These are phyloP conservation scores for Colistium nudipinnis DNA, from an alignment of 2,113 vertebrate genomes.

Conservation along the genomic window DNA sequence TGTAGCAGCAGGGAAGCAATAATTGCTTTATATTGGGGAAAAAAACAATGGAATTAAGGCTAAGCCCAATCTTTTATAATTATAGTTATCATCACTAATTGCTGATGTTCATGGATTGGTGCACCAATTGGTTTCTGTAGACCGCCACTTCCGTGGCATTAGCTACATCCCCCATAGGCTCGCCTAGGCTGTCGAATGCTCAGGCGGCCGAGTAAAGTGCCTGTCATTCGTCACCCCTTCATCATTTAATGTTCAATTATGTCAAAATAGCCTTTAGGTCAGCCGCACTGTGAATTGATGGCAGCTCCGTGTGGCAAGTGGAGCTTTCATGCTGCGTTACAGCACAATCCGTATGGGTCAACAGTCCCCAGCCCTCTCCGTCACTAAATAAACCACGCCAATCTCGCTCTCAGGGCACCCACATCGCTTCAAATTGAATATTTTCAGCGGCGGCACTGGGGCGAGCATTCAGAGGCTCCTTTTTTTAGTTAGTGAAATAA, in stretches of 20 bases:
- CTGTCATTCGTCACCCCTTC: conserved; percentile 69
- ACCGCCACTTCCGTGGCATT: conserved; percentile 37
- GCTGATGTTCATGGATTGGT: neutral
- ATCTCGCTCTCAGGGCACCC: conserved; percentile 30
- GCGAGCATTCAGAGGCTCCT: conserved; percentile 32
- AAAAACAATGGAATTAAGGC: conserved; percentile 4
- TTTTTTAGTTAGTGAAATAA: conserved; percentile 57
- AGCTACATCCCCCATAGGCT: conserved; percentile 40
- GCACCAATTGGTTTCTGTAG: conserved; percentile 25
- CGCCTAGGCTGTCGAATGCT: conserved; percentile 62
- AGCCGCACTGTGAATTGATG: conserved; percentile 64
- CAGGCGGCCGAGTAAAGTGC: conserved; percentile 55
- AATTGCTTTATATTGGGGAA: conserved; percentile 1
- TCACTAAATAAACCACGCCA: conserved; percentile 55
- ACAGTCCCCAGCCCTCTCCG: conserved; percentile 46
- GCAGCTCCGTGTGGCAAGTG: conserved; percentile 53
- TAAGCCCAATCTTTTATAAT: conserved; percentile 18
- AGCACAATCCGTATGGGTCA: conserved; percentile 61
- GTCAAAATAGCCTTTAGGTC: conserved; percentile 76
- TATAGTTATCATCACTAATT: conserved; percentile 12
- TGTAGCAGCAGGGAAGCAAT: neutral
- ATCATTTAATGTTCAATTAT: conserved; percentile 77
- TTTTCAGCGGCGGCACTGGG: conserved; percentile 48
- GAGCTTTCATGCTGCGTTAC: conserved; percentile 70
- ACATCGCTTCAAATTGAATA: conserved; percentile 54